Base-by-base conservation (phyloP, 2,797 vertebrate species). In the Oceanodroma leucorhoa region DNA sequence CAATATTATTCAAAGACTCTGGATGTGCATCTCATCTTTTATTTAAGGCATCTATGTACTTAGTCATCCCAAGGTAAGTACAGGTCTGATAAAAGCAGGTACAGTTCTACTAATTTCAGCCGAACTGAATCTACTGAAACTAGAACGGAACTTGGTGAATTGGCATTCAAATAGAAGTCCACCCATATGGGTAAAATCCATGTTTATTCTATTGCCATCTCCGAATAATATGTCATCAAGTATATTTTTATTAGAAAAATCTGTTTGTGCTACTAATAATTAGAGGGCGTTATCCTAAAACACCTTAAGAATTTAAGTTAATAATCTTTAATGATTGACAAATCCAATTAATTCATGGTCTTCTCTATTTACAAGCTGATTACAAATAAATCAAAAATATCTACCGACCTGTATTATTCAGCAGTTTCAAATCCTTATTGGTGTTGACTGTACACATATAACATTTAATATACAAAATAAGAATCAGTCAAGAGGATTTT, bases 11-110 rank as follows among this genome's bases (percentile, higher is more conserved):
- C 94, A 98, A 96, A 97, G 95, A 89, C 75, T 86, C 82, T 94
- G 88, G 81, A 94, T 94, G 93, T 96, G 83, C 83, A 95, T 97
- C 97, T 97, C 96, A 97, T 97, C 93, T 97, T 98, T 97, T 97
- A 97, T 97, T 97, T 96, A 97, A 96, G 23, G 45, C 69, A 61
- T 54, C 85, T 89, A 7, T 90, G 69, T 93, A 95, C 88, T 95
- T 81, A 89, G 88, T 57, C 66, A 84, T 87, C 41, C 83, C 38
- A 1, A 66, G 69, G 11, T 71, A 95, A 94, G 65, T 51, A 90
- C 16, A 58, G 23, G 38, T 50, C 81, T 83, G 62, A 85, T 87
- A 73, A 90, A 95, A 94, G 64, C 50, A 88, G 65, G 53, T 82
- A 41, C 19, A 79, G 50, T 54, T 93, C 79, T 62, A 67, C 54